Evolutionary conservation across 2,888 invertebrate species (phyloP).

Genomic region (Drosophila phalerata): DNA sequence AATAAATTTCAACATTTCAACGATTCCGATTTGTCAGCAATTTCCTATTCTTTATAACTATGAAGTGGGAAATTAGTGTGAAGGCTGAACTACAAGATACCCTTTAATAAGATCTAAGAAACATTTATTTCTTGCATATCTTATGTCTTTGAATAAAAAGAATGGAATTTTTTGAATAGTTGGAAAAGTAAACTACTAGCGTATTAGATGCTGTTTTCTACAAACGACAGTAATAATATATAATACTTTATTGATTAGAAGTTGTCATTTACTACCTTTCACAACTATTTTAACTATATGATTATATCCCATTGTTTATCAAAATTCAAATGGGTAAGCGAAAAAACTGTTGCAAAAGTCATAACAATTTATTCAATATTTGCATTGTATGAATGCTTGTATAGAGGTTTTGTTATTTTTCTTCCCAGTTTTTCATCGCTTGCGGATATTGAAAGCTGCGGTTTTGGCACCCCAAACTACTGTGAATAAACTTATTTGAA

Average conservation of each 20-base stretch:
- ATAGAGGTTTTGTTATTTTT: background rate
- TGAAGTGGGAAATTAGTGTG: no score
- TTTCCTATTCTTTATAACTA: background rate
- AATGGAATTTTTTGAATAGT: no score
- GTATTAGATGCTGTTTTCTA: no score
- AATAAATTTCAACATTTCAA: constrained; percentile 50
- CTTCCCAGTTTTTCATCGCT: constrained; percentile 22
- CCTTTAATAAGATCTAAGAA: background rate
- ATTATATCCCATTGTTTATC: background rate
- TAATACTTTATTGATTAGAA: no score
- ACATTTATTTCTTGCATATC: no score
- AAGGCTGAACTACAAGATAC: no score
- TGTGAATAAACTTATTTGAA: constrained; percentile 67
- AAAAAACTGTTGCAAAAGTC: constrained; percentile 43
- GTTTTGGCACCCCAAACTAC: constrained; percentile 57
- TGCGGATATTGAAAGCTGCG: constrained; percentile 75
- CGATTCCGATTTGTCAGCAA: background rate
- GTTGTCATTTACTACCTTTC: no score
- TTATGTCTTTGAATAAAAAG: no score
- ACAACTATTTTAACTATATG: background rate
- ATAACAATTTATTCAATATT: constrained; percentile 52
- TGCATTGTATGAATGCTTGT: constrained; percentile 15
- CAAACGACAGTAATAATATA: no score
- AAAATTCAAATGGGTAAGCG: background rate
- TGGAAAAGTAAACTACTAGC: no score